Base-by-base conservation (phyloP, 1,140 invertebrate genomes). In the Pentalonia nigronervosa region DNA sequence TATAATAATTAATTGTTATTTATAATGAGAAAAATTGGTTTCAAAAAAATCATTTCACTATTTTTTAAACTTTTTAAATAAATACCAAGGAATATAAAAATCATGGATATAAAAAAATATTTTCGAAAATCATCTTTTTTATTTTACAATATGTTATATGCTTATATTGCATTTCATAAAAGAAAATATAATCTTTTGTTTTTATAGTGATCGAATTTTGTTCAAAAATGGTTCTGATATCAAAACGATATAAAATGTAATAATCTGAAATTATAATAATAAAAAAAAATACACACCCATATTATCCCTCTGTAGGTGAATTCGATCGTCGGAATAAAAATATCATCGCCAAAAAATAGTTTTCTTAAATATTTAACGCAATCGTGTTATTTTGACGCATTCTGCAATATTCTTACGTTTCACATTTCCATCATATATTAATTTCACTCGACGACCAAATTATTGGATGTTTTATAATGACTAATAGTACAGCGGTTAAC, bases 191-290 rank as follows among this genome's bases (percentile, higher is more conserved):
- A 30, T 87, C 30, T 48, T 30, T 87, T 87, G 84, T 47, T 41
- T 45, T 41, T 36, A 84, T 76, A n/a, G 60, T 41, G 23, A 41
- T 84, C 83, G 23, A 36, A 45, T 84, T 84, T 84, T 36, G 2
- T 41, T 84, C 36, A 41, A 84, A 83, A 84, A 67, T n/a, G 60
- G 60, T 67, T 76, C 60, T 76, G 30, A 76, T 76, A 76, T 76
- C 60, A 76, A 76, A 76, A 76, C 30, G n/a, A n/a, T n/a, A 76
- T 76, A 76, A 53, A 76, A 76, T 30, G 60, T 76, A 76, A 76
- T 76, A 76, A 76, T 30, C n/a, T 34, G n/a, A 76, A 76, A n/a
- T n/a, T n/a, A n/a, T 76, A n/a, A 76, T 76, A 76, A 76, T 76
- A 76, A 67, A 67, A 67, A 67, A 76, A 76, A 76, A 76, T 76